Percentiles rank a stretch among this genome's conserved stretches.
Conservation (phyloP, 2,113 vertebrate genomes). For the Eulemur rufifrons region DNA sequence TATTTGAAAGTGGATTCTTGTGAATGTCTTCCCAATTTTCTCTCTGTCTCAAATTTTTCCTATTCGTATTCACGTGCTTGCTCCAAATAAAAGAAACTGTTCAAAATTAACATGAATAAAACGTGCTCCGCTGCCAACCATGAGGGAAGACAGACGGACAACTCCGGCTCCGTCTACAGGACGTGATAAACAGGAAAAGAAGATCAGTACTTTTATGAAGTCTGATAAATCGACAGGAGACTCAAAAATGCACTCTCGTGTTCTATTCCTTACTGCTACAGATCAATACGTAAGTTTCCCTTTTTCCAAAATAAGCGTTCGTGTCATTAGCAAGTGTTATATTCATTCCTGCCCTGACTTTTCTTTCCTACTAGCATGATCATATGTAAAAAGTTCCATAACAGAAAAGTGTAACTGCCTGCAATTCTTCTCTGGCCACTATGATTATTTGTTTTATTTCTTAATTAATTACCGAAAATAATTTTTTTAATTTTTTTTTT, state of each 20-base stretch:
- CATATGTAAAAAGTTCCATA: neutral
- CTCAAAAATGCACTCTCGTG: neutral
- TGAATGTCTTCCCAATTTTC: neutral
- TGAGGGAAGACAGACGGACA: neutral
- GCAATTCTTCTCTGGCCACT: neutral
- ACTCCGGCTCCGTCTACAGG: neutral
- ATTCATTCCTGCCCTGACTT: neutral
- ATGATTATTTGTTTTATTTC: neutral
- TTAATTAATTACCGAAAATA: conserved; percentile 8
- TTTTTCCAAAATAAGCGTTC: neutral
- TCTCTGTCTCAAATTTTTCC: neutral
- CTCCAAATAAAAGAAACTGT: neutral
- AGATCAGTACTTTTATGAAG: neutral
- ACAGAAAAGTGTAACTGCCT: neutral
- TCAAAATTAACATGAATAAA: neutral
- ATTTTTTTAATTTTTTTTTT: neutral
- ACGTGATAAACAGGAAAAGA: neutral
- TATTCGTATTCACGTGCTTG: neutral
- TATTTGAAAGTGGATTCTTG: neutral
- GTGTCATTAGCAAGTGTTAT: neutral
- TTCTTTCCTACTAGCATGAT: neutral
- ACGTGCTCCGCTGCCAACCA: neutral
- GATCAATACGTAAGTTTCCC: neutral
- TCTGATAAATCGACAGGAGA: neutral
- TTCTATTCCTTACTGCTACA: neutral